Evolutionary conservation across 2,113 vertebrate genomes (phyloP).

Genomic region (Cavia aperea): DNA sequence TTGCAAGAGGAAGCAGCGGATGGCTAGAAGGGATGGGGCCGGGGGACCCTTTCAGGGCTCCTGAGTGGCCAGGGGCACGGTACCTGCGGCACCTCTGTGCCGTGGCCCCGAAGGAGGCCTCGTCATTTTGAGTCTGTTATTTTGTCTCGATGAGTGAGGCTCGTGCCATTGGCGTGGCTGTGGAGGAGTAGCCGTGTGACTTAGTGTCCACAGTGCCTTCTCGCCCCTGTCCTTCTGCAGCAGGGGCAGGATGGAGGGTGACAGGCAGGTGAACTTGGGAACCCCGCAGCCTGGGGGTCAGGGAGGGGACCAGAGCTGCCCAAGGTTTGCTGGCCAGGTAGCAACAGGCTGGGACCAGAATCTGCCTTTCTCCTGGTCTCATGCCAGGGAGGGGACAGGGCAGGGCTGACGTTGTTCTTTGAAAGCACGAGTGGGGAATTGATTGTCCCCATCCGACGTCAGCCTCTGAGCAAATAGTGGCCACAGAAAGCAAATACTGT

Average conservation of each 20-base stretch:
- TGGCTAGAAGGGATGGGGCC: neutral
- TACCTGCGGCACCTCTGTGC: neutral
- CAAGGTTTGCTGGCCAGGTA: neutral
- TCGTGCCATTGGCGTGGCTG: fast-evolving
- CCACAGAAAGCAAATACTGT: conserved; percentile 56
- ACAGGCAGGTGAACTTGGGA: neutral
- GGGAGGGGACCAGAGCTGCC: neutral
- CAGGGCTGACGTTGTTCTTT: conserved; percentile 30
- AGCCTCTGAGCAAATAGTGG: conserved; percentile 33
- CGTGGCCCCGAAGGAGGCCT: neutral
- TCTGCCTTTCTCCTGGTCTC: neutral
- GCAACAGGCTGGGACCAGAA: neutral
- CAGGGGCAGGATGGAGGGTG: neutral
- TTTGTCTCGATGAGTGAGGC: neutral
- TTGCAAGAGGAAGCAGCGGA: neutral
- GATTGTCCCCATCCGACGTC: conserved; percentile 46
- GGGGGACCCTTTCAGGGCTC: fast-evolving
- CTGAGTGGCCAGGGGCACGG: neutral
- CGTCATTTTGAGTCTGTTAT: neutral
- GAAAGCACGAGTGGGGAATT: neutral
- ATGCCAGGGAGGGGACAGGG: neutral
- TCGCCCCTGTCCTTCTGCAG: neutral
- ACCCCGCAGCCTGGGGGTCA: too few relatives aligned
- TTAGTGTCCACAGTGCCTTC: neutral
- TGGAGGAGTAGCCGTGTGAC: neutral